phyloP scores from a whole-genome alignment of 2,113 vertebrate species.

The Rhipidura dahli region DNA sequence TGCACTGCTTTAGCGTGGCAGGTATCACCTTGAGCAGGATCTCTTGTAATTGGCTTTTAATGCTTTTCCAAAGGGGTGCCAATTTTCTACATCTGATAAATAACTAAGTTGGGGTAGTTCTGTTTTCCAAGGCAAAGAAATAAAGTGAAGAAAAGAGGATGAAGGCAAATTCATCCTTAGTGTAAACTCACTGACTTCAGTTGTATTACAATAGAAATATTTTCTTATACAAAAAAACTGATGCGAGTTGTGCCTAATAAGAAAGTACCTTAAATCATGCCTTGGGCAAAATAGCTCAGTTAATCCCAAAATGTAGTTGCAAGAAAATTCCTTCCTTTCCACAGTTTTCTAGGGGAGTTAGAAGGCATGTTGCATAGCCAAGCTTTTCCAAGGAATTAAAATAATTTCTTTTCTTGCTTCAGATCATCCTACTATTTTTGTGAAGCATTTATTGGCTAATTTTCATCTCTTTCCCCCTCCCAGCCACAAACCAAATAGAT shows the following conservation, averaged over 20 bases:
- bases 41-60: neutral
- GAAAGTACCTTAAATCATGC: constrained; percentile 15
- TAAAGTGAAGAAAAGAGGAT: neutral
- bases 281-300: constrained; percentile 6
- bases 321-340: constrained; percentile 30
- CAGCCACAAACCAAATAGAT: neutral
- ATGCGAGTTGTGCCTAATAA: neutral
- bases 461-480: neutral
- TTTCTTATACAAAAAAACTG: constrained; percentile 9
- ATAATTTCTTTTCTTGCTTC: neutral
- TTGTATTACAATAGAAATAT: neutral
- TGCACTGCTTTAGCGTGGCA: neutral
- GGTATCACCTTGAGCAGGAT: neutral
- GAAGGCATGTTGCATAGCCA: neutral
- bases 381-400: neutral
- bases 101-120: neutral
- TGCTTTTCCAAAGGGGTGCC: neutral
- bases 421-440: neutral
- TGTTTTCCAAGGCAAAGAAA: constrained; percentile 25
- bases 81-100: neutral
- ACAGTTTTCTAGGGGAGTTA: neutral
- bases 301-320: constrained; percentile 41
- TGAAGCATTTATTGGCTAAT: neutral
- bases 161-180: neutral
- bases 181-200: neutral